Evolutionary conservation across 2,888 invertebrate genomes (phyloP).

Genomic region (Enchytraeus crypticus): DNA sequence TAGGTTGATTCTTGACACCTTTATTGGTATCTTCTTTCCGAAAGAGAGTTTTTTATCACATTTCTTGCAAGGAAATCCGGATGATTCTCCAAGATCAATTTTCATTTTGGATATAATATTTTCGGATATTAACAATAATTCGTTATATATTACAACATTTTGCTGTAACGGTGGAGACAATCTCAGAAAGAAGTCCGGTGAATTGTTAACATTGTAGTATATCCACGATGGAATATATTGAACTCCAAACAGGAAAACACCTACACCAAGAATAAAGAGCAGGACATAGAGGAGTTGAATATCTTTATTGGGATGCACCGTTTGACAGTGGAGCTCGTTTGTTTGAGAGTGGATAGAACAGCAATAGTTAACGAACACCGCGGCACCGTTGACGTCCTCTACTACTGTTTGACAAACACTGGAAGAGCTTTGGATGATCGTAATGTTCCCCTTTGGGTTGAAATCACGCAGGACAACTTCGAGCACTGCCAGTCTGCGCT

Average conservation of each 20-base stretch:
- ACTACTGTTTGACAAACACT: slow-evolving; percentile 35
- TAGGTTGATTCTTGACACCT: slow-evolving; percentile 17
- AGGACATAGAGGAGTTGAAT: slow-evolving; percentile 38
- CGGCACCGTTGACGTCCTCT: slow-evolving; percentile 6
- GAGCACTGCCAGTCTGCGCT: slow-evolving; percentile 17
- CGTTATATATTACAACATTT: too few species aligned
- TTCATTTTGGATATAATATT: too few species aligned
- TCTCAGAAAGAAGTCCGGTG: too few species aligned
- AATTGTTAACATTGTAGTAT: too few species aligned
- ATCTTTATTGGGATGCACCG: slow-evolving; percentile 29
- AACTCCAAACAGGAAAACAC: slow-evolving; percentile 39
- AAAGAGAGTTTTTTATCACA: slow-evolving; percentile 14
- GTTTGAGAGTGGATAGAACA: slow-evolving; percentile 7
- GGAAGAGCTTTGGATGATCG: slow-evolving; percentile 12
- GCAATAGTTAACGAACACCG: slow-evolving; percentile 24
- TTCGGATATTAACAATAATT: too few species aligned
- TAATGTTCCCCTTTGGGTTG: slow-evolving; percentile 1
- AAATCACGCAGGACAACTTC: slow-evolving; percentile 20
- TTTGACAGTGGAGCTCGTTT: slow-evolving; percentile 6
- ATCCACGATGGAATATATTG: slow-evolving; percentile 34
- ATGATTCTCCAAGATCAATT: slow-evolving; percentile 13
- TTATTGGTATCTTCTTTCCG: slow-evolving; percentile 17
- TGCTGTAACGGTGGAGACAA: too few species aligned
- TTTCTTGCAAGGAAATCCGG: slow-evolving; percentile 4
- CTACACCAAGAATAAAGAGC: slow-evolving; percentile 33